Evolutionary conservation across 2,113 vertebrate species (phyloP).

Genomic region (sheep (Ovis aries)): ARS-UI_Ramb_v3.0 NC_056071.1:2238501-2239000

Average conservation of each 20-base stretch:
- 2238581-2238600: neutral
- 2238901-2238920: neutral
- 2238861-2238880: neutral
- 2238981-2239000: rapidly evolving
- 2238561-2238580: rapidly evolving
- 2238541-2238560: neutral
- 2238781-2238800: neutral
- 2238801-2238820: neutral
- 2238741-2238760: neutral
- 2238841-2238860: neutral
- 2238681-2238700: neutral
- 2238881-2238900: neutral
- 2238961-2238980: neutral
- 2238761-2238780: neutral
- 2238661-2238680: neutral
- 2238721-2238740: neutral
- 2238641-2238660: neutral
- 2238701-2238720: neutral
- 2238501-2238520: neutral
- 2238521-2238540: neutral
- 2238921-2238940: neutral
- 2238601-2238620: neutral
- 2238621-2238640: neutral
- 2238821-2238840: neutral
- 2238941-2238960: neutral